Conservation (phyloP, 1,140 invertebrate genomes). For the Drosophila malerkotliana region DNA sequence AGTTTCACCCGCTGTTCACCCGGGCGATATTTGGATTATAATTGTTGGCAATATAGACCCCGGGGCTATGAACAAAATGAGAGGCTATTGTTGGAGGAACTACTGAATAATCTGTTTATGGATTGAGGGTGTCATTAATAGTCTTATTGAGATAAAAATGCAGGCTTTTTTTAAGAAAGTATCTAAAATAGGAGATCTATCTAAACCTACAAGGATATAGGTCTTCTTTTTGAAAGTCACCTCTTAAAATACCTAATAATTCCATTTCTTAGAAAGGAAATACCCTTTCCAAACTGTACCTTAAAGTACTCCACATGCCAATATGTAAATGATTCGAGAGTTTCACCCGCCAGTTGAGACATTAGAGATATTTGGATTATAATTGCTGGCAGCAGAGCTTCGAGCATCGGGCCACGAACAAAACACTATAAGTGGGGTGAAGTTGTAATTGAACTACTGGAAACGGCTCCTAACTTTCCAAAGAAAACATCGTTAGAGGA, state of each 20-base stretch:
- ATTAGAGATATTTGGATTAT: conserved; percentile 24
- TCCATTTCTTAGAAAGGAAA: too few relatives aligned
- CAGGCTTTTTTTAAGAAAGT: too few relatives aligned
- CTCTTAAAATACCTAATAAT: too few relatives aligned
- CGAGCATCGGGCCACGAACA: conserved; percentile 38
- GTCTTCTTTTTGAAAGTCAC: too few relatives aligned
- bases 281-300: too few relatives aligned
- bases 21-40: conserved; percentile 1
- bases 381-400: conserved; percentile 9
- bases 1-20: conserved; percentile 2
- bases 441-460: conserved; percentile 80
- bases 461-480: conserved; percentile 78
- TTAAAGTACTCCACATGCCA: conserved; percentile 2
- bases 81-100: not conserved
- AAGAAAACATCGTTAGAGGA: conserved; percentile 69
- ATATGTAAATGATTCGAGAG: conserved; percentile 18
- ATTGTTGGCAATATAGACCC: not conserved
- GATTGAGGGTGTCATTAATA: too few relatives aligned
- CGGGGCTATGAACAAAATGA: conserved; percentile 1
- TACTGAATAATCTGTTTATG: not conserved
- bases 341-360: conserved; percentile 4
- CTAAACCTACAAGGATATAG: too few relatives aligned
- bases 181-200: too few relatives aligned
- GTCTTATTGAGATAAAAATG: too few relatives aligned
- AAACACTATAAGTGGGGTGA: conserved; percentile 72